Base-by-base conservation (phyloP, 2,113 vertebrate species). In the Megaptera novaeangliae region DNA sequence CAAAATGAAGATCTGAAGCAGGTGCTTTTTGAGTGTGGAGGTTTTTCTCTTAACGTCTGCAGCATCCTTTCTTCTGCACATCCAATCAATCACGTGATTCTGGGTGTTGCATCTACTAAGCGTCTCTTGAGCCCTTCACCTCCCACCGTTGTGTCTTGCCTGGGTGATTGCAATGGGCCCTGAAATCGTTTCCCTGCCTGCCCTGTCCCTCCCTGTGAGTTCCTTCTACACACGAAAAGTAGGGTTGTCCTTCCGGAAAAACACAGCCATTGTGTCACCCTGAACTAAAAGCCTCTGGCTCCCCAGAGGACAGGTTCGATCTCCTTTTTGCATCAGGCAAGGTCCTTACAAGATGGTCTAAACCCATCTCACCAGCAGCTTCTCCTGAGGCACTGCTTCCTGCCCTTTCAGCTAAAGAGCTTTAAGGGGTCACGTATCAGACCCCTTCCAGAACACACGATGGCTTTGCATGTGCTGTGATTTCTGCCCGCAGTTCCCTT, bases 21-120 rank as follows among this genome's bases (percentile, higher is more conserved):
- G 12, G 15, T 36, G 64, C 61, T 17, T 0, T 59, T 61, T 80
- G 34, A 44, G 31, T 61, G 25, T 77, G 25, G 15, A 75, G 66
- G 9, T 77, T 49, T 75, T 49, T 77, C 59, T 57, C 49, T 13
- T 23, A 36, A 23, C 0, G 1, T 41, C 34, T 86, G 1, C 17
- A 10, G 0, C 25, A 21, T 55, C 23, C 46, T 71, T 20, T 61
- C 3, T 1, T 11, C 44, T 44, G 29, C 55, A 10, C 0, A 0
- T 75, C 64, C 46, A 2, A 5, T 36, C 8, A 17, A 6, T 17
- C 15, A 29, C 2, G 4, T 34, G 9, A 34, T 52, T 55, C 64
- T 14, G 8, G 63, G 5, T 5, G 44, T n/a, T 49, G 41, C 20
- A 2, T 34, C 41, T 12, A 12, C 78, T 13, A 25, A 44, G 46